These are phyloP conservation scores for Chrysolina haemoptera DNA, from an alignment of 2,888 invertebrate species.

Conservation along the genomic window DNA sequence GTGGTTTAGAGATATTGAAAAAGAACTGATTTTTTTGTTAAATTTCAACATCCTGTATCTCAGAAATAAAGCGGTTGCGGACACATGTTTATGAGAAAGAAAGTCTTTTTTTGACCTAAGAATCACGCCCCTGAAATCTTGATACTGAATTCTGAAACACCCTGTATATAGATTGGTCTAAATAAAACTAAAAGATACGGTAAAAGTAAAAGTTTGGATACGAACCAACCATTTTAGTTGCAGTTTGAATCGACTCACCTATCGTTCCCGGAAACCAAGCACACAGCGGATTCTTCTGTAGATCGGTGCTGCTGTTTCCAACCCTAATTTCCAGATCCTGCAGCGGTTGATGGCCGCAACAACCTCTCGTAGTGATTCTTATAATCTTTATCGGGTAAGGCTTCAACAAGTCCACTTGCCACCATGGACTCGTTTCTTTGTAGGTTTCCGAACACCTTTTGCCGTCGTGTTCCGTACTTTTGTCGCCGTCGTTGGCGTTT, in stretches of 20 bases:
- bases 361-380: constrained; percentile 87
- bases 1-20: too few species aligned
- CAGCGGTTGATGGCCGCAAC: constrained; percentile 89
- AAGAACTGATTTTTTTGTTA: too few species aligned
- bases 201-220: too few species aligned
- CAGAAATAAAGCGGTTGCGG: too few species aligned
- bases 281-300: constrained; percentile 91
- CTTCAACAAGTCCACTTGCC: constrained; percentile 89
- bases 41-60: too few species aligned
- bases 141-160: too few species aligned
- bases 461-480: constrained; percentile 87
- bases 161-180: too few species aligned
- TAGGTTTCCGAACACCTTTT: constrained; percentile 92
- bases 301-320: constrained; percentile 90
- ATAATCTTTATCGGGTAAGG: constrained; percentile 90
- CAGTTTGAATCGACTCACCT: constrained; percentile 71
- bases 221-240: too few species aligned
- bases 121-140: too few species aligned
- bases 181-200: too few species aligned
- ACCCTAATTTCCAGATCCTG: constrained; percentile 91
- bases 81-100: too few species aligned
- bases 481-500: constrained; percentile 91
- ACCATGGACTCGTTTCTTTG: constrained; percentile 93
- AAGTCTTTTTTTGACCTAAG: too few species aligned
- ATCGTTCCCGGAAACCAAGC: constrained; percentile 95